Evolutionary conservation across 1,140 invertebrate species (phyloP).

Genomic region (Coelopa frigida): DNA sequence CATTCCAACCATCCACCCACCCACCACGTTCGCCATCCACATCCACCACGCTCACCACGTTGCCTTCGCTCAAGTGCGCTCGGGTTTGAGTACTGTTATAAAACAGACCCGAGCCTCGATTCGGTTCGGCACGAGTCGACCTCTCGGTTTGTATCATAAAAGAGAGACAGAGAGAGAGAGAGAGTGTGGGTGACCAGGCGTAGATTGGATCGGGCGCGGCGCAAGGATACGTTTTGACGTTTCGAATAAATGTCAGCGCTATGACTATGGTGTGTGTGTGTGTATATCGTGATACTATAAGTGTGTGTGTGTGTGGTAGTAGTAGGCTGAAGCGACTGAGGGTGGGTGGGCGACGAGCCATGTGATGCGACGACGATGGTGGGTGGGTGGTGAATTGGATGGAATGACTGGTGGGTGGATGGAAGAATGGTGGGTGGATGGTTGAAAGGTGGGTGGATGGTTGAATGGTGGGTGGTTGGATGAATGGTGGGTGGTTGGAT

Average conservation of each 20-base stretch:
- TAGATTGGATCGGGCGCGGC: not conserved
- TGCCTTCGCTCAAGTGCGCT: too few species aligned
- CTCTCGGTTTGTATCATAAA: not conserved
- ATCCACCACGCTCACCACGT: too few species aligned
- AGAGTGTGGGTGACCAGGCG: not conserved
- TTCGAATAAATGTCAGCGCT: conserved; percentile 7
- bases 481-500: not conserved
- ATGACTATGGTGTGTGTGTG: not conserved
- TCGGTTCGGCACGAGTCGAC: not conserved
- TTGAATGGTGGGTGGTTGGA: conserved; percentile 3
- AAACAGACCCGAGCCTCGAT: not conserved
- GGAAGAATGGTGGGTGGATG: not conserved
- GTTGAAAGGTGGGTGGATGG: not conserved
- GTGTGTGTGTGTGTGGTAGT: not conserved
- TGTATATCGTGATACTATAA: not conserved
- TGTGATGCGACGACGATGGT: not conserved
- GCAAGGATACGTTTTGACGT: conserved; percentile 5
- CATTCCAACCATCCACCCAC: too few species aligned
- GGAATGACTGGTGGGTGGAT: not conserved
- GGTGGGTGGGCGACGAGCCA: conserved; percentile 3
- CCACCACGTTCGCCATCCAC: too few species aligned
- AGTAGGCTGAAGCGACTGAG: not conserved
- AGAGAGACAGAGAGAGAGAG: not conserved
- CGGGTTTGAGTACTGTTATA: not conserved
- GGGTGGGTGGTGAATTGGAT: not conserved